Evolutionary conservation across 1,140 invertebrate species (phyloP).

Genomic region (Elymnias hypermnestra): DNA sequence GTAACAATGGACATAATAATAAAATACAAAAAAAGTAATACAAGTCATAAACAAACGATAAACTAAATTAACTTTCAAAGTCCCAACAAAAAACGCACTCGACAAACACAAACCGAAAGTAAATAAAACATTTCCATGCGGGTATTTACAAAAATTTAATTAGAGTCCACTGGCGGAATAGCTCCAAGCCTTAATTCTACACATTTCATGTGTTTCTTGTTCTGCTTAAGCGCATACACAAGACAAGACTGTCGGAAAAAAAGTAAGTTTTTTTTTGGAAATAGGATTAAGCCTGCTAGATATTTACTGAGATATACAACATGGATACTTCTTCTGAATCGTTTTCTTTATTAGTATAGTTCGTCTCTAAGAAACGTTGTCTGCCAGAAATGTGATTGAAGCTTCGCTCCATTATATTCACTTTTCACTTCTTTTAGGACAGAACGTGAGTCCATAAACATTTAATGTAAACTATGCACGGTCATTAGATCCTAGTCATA

Average conservation of each 20-base stretch:
- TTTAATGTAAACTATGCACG: no score
- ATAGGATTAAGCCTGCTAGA: no score
- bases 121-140: constrained; percentile 38
- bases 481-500: no score
- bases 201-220: constrained; percentile 25
- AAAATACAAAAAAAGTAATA: constrained; percentile 1
- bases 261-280: neutral
- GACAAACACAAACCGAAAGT: constrained; percentile 34
- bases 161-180: constrained; percentile 29
- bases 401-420: no score
- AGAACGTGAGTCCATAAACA: no score
- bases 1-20: neutral
- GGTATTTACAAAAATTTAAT: constrained; percentile 49
- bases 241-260: neutral
- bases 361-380: no score
- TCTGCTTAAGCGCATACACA: constrained; percentile 6
- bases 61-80: constrained; percentile 17
- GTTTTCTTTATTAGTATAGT: no score
- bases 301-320: no score
- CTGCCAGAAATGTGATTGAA: no score
- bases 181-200: constrained; percentile 29
- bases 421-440: no score
- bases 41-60: constrained; percentile 6
- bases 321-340: no score
- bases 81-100: constrained; percentile 28